Conservation (phyloP, 2,888 invertebrate genomes). For the Apantesis nais region DNA sequence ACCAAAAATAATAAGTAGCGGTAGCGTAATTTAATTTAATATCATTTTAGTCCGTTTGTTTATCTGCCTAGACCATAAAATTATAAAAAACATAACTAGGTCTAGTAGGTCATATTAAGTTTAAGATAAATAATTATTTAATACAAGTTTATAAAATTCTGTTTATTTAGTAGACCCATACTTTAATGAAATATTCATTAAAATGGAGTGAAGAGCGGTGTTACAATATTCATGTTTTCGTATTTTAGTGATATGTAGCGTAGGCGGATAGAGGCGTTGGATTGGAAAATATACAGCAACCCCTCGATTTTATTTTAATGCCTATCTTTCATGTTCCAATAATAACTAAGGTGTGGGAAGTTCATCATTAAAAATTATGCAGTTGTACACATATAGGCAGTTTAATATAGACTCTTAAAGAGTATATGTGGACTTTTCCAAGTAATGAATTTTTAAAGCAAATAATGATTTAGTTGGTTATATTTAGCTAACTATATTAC, state of each 20-base stretch:
- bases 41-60: no score
- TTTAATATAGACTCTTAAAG: not conserved
- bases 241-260: constrained; percentile 20
- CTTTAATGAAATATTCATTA: constrained; percentile 30
- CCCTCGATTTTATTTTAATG: constrained; percentile 14
- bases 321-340: constrained; percentile 17
- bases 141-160: not conserved
- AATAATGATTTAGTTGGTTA: not conserved
- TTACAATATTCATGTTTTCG: constrained; percentile 34
- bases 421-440: not conserved
- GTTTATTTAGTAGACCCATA: constrained; percentile 16
- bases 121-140: not conserved
- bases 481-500: no score
- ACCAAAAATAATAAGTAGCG: not conserved
- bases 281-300: constrained; percentile 2
- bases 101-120: not conserved
- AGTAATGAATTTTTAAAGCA: not conserved
- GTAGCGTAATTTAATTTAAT: not conserved
- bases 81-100: no score
- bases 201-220: constrained; percentile 30
- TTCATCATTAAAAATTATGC: not conserved
- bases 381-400: not conserved
- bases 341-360: not conserved
- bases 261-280: constrained; percentile 1
- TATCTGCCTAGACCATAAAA: no score